Evolutionary conservation across 2,888 invertebrate species (phyloP).

Genomic region (Dryomyza anilis): DNA sequence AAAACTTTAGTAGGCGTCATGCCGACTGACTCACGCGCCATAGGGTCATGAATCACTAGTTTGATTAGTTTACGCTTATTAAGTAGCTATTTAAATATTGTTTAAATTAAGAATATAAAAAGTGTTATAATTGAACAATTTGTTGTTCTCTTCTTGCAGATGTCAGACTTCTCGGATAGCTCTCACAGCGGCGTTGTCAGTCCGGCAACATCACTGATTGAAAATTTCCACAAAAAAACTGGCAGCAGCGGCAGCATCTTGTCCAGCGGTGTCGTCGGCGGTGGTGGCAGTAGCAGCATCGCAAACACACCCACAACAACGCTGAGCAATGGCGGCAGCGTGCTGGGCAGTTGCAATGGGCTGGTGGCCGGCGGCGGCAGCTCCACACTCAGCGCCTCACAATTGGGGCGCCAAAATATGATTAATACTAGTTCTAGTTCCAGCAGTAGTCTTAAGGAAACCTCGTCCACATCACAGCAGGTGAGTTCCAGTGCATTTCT

Average conservation of each 20-base stretch:
- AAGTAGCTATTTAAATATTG: neutral
- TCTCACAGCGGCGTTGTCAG: constrained; percentile 57
- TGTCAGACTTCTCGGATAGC: constrained; percentile 62
- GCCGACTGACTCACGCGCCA: no score
- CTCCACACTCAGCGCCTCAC: constrained; percentile 35
- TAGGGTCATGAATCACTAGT: no score
- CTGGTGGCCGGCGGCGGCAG: constrained; percentile 12
- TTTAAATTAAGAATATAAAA: neutral
- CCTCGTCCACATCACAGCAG: constrained; percentile 61
- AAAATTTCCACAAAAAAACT: constrained; percentile 73
- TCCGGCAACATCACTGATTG: constrained; percentile 71
- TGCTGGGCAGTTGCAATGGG: constrained; percentile 23
- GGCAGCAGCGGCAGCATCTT: constrained; percentile 28
- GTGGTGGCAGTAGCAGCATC: constrained; percentile 21
- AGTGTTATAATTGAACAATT: neutral
- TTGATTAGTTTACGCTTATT: no score
- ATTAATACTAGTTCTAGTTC: constrained; percentile 58
- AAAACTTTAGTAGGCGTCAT: no score
- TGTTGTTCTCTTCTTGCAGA: constrained; percentile 43
- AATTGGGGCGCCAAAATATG: constrained; percentile 36
- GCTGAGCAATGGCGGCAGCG: constrained; percentile 28
- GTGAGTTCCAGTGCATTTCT: constrained; percentile 40
- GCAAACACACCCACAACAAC: constrained; percentile 17
- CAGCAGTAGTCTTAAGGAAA: constrained; percentile 62
- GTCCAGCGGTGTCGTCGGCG: constrained; percentile 35